Conservation (phyloP, 2,888 invertebrate species). For the Conomelus anceps region DNA sequence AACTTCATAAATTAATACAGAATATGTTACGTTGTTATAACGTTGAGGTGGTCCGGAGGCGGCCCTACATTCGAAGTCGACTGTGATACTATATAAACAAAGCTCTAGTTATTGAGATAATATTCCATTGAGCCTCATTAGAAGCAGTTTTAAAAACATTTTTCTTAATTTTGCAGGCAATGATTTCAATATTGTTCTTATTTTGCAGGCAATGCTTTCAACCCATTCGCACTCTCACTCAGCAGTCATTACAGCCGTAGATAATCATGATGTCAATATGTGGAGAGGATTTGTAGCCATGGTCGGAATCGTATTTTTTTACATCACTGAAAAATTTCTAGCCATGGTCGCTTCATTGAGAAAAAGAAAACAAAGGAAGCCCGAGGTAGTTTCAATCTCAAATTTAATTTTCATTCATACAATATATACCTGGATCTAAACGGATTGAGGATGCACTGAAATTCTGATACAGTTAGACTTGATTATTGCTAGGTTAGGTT, state of each 20-base stretch:
- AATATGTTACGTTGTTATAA: no score
- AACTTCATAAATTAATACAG: no score
- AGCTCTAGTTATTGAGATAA: no score
- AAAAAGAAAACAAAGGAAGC: constrained; percentile 62
- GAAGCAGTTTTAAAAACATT: not conserved
- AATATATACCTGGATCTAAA: no score
- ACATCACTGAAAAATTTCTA: constrained; percentile 76
- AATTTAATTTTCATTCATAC: no score
- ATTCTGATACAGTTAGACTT: no score
- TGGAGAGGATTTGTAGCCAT: constrained; percentile 82
- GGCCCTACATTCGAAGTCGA: no score
- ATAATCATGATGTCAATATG: constrained; percentile 62
- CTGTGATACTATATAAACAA: no score
- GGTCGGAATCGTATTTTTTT: constrained; percentile 79
- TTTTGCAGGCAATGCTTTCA: constrained; percentile 45
- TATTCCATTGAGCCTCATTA: no score
- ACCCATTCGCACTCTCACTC: constrained; percentile 37
- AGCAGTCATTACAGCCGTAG: constrained; percentile 25
- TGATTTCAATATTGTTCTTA: not conserved
- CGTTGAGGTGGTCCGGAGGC: no score
- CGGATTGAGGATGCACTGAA: no score
- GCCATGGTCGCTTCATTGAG: constrained; percentile 75
- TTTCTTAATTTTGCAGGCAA: not conserved
- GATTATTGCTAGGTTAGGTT: no score
- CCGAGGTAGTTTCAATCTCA: constrained; percentile 47